Percentiles rank a stretch among this genome's conserved stretches.
Conservation (phyloP, 2,797 vertebrate species). For the Sebastes dallii region DNA sequence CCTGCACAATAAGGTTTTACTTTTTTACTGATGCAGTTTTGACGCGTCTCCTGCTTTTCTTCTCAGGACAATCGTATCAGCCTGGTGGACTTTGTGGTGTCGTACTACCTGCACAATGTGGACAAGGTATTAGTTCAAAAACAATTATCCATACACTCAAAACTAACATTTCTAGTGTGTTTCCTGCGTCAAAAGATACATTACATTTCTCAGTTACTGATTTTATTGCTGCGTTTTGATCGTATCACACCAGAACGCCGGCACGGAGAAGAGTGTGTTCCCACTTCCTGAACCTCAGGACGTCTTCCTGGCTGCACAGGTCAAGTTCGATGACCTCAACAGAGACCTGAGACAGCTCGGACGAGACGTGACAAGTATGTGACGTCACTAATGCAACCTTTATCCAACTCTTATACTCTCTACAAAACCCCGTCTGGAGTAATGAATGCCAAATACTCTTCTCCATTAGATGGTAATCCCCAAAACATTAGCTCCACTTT, state of each 20-base stretch:
- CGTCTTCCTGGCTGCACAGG: slow-evolving; percentile 93
- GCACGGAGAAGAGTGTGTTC: slow-evolving; percentile 90
- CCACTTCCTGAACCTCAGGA: slow-evolving; percentile 95
- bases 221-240: slow-evolving; percentile 6
- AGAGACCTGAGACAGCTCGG: slow-evolving; percentile 90
- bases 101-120: slow-evolving; percentile 90
- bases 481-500: slow-evolving; percentile 11
- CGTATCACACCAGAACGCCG: slow-evolving; percentile 83
- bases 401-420: background rate
- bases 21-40: background rate
- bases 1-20: background rate
- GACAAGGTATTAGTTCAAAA: slow-evolving; percentile 85
- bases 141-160: background rate
- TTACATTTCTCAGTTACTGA: background rate
- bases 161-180: background rate
- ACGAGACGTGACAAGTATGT: slow-evolving; percentile 90
- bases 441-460: background rate
- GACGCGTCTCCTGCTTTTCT: background rate
- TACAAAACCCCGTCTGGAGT: background rate
- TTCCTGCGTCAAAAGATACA: background rate
- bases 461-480: slow-evolving; percentile 21
- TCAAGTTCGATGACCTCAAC: slow-evolving; percentile 93
- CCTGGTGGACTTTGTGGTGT: slow-evolving; percentile 93
- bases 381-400: background rate
- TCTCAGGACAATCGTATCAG: slow-evolving; percentile 90